Percentiles rank a stretch among this genome's conserved stretches.
phyloP scores from a whole-genome alignment of 2,113 vertebrate genomes.

The Oncorhynchus keta region DNA sequence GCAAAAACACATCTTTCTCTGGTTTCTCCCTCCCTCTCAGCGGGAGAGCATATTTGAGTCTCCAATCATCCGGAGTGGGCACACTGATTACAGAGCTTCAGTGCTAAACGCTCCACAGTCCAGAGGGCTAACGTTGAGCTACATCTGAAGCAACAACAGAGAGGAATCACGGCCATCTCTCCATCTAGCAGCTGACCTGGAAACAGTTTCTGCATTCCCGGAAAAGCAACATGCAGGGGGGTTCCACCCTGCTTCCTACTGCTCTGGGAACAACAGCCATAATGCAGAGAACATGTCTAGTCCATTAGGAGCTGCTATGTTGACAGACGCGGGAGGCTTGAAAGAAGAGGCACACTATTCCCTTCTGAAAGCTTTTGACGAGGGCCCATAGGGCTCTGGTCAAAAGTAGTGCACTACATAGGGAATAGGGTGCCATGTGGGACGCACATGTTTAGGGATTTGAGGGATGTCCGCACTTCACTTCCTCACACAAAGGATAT shows the following conservation, averaged over 20 bases:
- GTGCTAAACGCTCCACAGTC: no score
- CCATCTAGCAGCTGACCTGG: constrained; percentile 64
- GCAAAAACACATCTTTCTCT: neutral
- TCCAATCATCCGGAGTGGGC: neutral
- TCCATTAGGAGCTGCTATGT: neutral
- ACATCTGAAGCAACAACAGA: constrained; percentile 64
- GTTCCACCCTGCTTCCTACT: no score
- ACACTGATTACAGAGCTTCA: constrained; percentile 1
- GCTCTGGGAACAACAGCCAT: no score
- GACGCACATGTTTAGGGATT: no score
- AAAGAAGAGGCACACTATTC: no score
- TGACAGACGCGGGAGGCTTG: no score
- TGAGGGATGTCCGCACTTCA: no score
- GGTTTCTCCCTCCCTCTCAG: neutral
- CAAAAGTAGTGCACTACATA: no score
- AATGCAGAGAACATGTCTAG: neutral
- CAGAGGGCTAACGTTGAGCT: constrained; percentile 46
- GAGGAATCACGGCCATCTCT: neutral
- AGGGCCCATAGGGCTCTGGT: neutral
- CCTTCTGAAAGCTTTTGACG: no score
- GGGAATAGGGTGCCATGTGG: no score
- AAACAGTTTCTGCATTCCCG: constrained; percentile 54
- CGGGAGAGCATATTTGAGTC: neutral
- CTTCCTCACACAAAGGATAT: no score
- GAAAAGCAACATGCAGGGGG: constrained; percentile 30